Conservation (phyloP, 2,797 vertebrate genomes). For the Morus bassanus region DNA sequence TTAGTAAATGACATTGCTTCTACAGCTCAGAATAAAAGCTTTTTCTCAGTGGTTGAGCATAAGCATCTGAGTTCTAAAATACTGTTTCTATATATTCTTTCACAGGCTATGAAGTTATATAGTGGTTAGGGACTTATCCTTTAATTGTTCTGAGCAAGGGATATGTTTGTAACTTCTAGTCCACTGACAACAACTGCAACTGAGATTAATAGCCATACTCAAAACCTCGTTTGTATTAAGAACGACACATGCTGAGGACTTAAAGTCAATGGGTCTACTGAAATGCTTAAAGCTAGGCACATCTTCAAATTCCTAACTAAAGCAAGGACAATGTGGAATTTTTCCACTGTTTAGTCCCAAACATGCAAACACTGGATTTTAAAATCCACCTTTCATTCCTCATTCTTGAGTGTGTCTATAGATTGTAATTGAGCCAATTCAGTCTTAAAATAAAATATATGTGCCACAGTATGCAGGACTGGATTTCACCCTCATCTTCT, state of each 20-base stretch:
- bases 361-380: background rate
- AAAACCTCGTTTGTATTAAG: background rate
- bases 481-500: background rate
- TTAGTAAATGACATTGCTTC: background rate
- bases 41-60: background rate
- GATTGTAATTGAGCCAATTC: background rate
- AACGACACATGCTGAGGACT: background rate
- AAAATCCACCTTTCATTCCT: background rate
- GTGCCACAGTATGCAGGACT: background rate
- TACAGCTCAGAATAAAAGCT: background rate
- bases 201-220: background rate
- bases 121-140: background rate
- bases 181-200: background rate
- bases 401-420: background rate
- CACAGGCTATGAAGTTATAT: background rate
- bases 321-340: background rate
- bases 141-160: background rate
- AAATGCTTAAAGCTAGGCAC: background rate
- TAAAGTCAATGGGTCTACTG: background rate
- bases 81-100: background rate
- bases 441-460: background rate
- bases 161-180: background rate
- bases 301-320: background rate
- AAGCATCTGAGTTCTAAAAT: background rate
- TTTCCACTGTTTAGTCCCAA: background rate